Percentiles rank a stretch among this genome's conserved stretches.
Evolutionary conservation across 2,888 invertebrate genomes (phyloP).

Genomic region (Clostera curtula): DNA sequence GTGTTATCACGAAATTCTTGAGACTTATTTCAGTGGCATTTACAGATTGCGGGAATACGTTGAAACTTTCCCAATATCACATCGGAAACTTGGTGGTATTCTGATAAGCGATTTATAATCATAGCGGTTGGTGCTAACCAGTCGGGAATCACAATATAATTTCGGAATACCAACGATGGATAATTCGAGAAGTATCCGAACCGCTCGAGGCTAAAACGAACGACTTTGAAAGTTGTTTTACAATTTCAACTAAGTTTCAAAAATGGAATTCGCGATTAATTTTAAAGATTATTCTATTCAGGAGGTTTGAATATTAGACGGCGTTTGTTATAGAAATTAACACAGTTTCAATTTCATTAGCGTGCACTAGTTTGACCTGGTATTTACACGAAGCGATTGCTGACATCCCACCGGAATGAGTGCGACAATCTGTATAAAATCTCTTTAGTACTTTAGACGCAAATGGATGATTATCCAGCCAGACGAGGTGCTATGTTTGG

Average conservation of each 20-base stretch:
- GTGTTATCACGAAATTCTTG: no score
- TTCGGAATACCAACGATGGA: slow-evolving; percentile 18
- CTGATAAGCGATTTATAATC: slow-evolving; percentile 68
- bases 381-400: no score
- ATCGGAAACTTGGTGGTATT: slow-evolving; percentile 42
- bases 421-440: no score
- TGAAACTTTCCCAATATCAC: slow-evolving; percentile 61
- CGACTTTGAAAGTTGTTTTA: slow-evolving; percentile 7
- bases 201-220: slow-evolving; percentile 1
- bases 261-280: neutral
- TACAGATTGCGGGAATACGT: slow-evolving; percentile 39
- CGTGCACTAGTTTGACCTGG: no score
- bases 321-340: no score
- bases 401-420: no score
- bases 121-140: slow-evolving; percentile 33
- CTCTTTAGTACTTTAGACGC: no score
- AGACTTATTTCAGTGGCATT: slow-evolving; percentile 49
- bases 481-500: no score
- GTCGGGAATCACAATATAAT: slow-evolving; percentile 44
- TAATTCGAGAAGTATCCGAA: slow-evolving; percentile 16
- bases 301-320: no score
- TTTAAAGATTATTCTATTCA: no score
- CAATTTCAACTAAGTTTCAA: neutral
- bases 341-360: no score
- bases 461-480: no score